phyloP scores from a whole-genome alignment of 2,888 invertebrate species.

The Coronaproctus castanopsis region DNA sequence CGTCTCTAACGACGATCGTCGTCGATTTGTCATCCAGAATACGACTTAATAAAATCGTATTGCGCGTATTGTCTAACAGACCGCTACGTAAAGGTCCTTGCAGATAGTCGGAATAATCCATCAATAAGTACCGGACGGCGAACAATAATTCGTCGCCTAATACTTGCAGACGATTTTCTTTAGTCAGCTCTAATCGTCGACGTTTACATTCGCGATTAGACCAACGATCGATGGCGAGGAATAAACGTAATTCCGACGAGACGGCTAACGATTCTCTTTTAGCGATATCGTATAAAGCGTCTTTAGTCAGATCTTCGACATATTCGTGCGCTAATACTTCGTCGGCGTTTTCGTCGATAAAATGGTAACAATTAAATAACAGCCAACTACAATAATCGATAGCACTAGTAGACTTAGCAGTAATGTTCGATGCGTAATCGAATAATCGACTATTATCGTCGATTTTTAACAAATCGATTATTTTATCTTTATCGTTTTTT shows the following conservation, averaged over 20 bases:
- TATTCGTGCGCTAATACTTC: constrained; percentile 34
- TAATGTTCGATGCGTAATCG: neutral
- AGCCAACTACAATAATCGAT: constrained; percentile 34
- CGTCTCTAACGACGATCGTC: constrained; percentile 13
- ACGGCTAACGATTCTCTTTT: constrained; percentile 45
- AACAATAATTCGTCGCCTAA: constrained; percentile 32
- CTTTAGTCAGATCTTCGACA: constrained; percentile 34
- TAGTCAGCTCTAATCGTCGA: constrained; percentile 31
- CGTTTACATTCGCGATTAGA: constrained; percentile 35
- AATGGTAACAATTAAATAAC: constrained; percentile 42
- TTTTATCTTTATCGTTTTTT: neutral
- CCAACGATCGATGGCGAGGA: constrained; percentile 41
- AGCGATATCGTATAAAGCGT: constrained; percentile 41
- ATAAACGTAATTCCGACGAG: constrained; percentile 36
- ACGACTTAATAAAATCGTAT: constrained; percentile 23
- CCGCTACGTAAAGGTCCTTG: constrained; percentile 36
- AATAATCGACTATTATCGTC: neutral
- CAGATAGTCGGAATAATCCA: constrained; percentile 41
- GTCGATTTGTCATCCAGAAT: constrained; percentile 19
- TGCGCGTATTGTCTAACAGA: constrained; percentile 34
- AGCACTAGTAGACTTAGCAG: neutral
- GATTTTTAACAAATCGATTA: neutral
- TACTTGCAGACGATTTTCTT: constrained; percentile 31
- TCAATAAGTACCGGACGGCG: constrained; percentile 42
- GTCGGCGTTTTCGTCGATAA: constrained; percentile 37